Conservation (phyloP, 2,113 vertebrate genomes). For the Morone saxatilis region DNA sequence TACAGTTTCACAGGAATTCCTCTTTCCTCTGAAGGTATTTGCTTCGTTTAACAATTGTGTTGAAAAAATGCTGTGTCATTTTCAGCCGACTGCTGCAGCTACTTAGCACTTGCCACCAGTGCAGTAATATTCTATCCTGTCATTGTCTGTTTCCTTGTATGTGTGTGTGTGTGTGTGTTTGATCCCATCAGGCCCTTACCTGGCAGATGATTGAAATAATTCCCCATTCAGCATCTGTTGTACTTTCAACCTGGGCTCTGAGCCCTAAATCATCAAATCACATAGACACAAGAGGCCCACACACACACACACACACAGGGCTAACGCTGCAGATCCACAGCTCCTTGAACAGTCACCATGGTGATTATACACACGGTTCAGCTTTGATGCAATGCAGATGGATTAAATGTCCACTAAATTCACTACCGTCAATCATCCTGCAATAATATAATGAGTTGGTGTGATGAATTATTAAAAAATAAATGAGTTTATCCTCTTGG, state of each 20-base stretch:
- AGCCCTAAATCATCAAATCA: conserved; percentile 21
- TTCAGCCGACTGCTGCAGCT: conserved; percentile 61
- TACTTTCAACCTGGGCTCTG: conserved; percentile 47
- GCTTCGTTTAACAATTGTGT: conserved; percentile 26
- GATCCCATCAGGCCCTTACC: conserved; percentile 29
- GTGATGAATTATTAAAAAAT: neutral
- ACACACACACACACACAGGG: neutral
- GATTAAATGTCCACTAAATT: conserved; percentile 42
- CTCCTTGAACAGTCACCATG: conserved; percentile 52
- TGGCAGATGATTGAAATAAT: conserved; percentile 56
- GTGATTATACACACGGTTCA: conserved; percentile 37
- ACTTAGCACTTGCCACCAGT: conserved; percentile 31
- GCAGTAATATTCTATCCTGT: conserved; percentile 22
- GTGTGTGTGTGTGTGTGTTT: conserved; percentile 15
- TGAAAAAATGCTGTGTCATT: conserved; percentile 64
- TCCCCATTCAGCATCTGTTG: conserved; percentile 54
- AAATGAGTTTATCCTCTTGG: neutral
- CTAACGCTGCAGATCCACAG: conserved; percentile 19
- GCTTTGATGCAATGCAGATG: conserved; percentile 51
- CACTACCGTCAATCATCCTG: neutral
- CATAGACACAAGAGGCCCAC: conserved; percentile 2
- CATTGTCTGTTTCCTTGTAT: neutral
- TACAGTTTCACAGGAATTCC: conserved; percentile 25
- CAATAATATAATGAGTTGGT: neutral
- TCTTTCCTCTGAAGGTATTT: conserved; percentile 36